Conservation (phyloP, 1,140 invertebrate species). For the Papilio aristodemus region DNA sequence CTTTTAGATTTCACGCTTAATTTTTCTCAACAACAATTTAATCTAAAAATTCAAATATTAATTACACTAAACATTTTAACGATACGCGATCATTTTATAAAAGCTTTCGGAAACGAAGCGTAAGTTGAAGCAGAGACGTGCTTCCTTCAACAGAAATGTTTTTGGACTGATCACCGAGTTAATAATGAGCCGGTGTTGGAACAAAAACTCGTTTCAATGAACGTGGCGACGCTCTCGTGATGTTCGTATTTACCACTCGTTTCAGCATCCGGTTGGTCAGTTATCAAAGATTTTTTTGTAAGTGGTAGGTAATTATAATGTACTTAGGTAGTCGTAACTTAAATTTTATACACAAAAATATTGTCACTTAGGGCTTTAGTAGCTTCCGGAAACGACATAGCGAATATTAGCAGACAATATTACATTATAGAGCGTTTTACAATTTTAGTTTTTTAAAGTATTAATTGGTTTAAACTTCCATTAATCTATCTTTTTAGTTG, state of each 20-base stretch:
- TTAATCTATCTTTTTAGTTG: too few relatives aligned
- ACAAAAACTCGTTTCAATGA: background rate
- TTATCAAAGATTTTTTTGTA: background rate
- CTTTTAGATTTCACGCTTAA: conserved; percentile 11
- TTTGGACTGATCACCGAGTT: background rate
- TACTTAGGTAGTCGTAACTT: background rate
- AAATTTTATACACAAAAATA: background rate
- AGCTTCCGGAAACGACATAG: too few relatives aligned
- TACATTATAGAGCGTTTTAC: too few relatives aligned
- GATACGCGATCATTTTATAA: background rate
- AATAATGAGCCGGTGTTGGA: background rate
- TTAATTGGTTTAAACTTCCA: too few relatives aligned
- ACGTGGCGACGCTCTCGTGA: background rate
- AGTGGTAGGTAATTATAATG: background rate
- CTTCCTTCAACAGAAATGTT: conserved; percentile 4
- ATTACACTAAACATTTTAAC: background rate
- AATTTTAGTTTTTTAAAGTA: too few relatives aligned
- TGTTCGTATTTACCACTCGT: conserved; percentile 9
- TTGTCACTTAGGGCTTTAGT: background rate
- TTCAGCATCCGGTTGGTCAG: conserved; percentile 7
- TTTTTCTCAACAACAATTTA: background rate
- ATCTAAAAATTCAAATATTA: background rate
- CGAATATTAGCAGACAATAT: too few relatives aligned
- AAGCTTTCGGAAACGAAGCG: background rate
- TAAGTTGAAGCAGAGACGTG: conserved; percentile 7